A percentile compares a stretch with the other conserved stretches of the same genome.
Evolutionary conservation across 2,797 vertebrate species (phyloP).

Genomic region (Sebastes reedi): DNA sequence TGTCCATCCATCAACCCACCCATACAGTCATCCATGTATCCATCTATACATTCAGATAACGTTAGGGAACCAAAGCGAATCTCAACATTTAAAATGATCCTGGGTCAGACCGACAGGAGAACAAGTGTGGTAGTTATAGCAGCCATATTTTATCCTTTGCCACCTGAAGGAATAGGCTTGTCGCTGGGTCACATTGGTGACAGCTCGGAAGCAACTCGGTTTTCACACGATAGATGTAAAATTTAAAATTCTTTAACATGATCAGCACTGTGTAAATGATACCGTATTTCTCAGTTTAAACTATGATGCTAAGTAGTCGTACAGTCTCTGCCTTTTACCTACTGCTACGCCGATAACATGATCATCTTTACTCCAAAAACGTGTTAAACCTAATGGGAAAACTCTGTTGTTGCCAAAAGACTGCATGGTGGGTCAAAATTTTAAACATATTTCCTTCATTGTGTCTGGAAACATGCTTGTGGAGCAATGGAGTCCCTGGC

Average conservation of each 20-base stretch:
- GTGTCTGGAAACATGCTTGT: slow-evolving; percentile 7
- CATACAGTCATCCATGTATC: not conserved
- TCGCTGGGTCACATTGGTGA: not conserved
- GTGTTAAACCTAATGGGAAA: not conserved
- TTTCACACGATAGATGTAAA: not conserved
- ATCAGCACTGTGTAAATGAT: not conserved
- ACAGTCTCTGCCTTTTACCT: not conserved
- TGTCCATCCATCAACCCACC: not conserved
- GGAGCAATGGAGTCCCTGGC: slow-evolving; percentile 7
- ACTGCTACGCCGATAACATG: not conserved
- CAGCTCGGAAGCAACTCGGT: not conserved
- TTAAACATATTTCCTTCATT: not conserved
- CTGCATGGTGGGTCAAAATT: not conserved
- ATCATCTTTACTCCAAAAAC: not conserved
- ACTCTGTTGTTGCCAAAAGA: not conserved
- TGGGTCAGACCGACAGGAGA: not conserved
- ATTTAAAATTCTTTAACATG: not conserved
- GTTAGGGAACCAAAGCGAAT: not conserved
- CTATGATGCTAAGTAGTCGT: not conserved
- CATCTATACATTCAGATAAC: not conserved
- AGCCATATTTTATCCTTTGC: not conserved
- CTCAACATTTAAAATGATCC: not conserved
- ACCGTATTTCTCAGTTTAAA: not conserved
- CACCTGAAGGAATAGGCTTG: not conserved
- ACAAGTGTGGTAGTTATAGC: not conserved